Conservation (phyloP, 92 coral and sea anemone species). For the Chrysogorgia sp. region DNA sequence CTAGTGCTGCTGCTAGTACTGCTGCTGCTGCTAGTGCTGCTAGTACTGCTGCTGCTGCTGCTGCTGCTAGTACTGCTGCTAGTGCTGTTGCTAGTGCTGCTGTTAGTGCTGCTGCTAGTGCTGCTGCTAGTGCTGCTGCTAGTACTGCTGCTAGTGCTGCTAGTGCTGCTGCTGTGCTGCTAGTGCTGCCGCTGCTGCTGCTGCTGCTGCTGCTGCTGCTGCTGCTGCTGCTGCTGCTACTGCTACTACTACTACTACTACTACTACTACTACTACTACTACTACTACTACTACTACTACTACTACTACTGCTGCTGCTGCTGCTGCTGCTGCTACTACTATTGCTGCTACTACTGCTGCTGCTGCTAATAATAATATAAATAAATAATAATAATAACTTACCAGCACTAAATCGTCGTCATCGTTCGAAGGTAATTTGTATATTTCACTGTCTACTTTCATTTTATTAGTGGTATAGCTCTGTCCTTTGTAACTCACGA, state of each 20-base stretch:
- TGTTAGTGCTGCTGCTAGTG: too few relatives aligned
- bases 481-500: constrained; percentile 15
- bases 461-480: constrained; percentile 5
- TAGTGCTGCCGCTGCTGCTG: too few relatives aligned
- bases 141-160: neutral
- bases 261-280: neutral
- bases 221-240: neutral
- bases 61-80: neutral
- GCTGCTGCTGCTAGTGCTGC: neutral
- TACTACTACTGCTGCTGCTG: neutral
- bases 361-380: too few relatives aligned
- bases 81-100: neutral
- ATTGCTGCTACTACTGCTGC: neutral
- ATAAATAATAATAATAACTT: neutral
- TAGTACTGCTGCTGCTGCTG: neutral
- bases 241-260: neutral
- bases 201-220: neutral
- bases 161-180: neutral
- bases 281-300: neutral
- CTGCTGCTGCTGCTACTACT: neutral
- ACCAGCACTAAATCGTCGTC: constrained; percentile 10
- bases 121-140: neutral
- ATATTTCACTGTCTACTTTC: neutral
- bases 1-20: neutral
- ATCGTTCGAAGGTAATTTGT: neutral